These are phyloP conservation scores for Lasioglossum marginatum DNA, from an alignment of 2,888 invertebrate species.

Conservation along the genomic window DNA sequence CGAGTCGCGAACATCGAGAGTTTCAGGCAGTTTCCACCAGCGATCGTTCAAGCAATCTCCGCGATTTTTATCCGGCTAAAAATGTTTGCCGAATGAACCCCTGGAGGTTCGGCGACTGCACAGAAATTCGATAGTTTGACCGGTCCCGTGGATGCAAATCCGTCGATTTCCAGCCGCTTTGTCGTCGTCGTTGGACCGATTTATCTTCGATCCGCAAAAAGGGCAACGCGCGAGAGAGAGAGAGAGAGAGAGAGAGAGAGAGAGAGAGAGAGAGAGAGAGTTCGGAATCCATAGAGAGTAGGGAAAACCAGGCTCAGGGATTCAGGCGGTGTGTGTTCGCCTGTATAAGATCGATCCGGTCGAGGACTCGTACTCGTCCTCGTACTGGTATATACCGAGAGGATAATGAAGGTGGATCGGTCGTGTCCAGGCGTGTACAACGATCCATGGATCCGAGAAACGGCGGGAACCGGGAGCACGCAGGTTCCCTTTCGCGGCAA, in stretches of 20 bases:
- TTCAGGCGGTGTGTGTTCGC: neutral
- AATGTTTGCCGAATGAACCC: neutral
- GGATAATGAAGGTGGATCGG: slow-evolving; percentile 19
- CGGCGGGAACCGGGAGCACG: slow-evolving; percentile 25
- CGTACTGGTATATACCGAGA: neutral
- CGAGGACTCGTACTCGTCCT: neutral
- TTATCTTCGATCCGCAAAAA: slow-evolving; percentile 11
- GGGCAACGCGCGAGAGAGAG: too few species aligned
- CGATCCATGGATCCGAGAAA: slow-evolving; percentile 16
- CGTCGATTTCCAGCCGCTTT: neutral
- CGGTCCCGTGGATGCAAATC: neutral
- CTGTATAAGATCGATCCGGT: slow-evolving; percentile 27
- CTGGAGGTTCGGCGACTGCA: neutral
- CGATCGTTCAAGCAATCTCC: neutral
- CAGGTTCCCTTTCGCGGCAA: slow-evolving; percentile 31
- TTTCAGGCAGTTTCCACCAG: neutral
- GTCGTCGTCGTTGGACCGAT: neutral
- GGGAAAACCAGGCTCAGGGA: neutral
- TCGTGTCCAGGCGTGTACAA: slow-evolving; percentile 4
- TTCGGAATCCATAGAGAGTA: slow-evolving; percentile 1
- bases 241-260: too few species aligned
- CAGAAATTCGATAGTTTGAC: neutral
- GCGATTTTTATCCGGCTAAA: neutral
- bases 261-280: neutral
- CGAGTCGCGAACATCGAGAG: too few species aligned